phyloP scores from a whole-genome alignment of 2,888 invertebrate genomes.

The Eueremaeus valkanovi region DNA sequence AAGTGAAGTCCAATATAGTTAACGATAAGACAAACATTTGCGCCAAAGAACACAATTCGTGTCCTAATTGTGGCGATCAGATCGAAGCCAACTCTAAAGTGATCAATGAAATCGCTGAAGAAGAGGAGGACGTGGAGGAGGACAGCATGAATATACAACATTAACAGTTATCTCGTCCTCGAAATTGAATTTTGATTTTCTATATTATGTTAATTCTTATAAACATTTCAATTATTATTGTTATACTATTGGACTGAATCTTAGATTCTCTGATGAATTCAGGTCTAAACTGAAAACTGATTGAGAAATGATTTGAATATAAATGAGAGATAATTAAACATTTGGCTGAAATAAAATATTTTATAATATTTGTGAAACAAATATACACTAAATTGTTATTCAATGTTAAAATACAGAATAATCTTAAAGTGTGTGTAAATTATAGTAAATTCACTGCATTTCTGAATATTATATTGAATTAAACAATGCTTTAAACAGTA shows the following conservation, averaged over 20 bases:
- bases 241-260: background rate
- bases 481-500: background rate
- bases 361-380: background rate
- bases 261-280: too few species aligned
- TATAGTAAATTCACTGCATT: background rate
- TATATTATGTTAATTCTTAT: background rate
- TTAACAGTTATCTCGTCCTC: background rate
- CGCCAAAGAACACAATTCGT: background rate
- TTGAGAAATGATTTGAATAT: too few species aligned
- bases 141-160: background rate
- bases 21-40: background rate
- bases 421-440: too few species aligned
- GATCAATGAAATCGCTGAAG: constrained; percentile 4
- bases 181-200: background rate
- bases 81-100: background rate
- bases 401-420: background rate
- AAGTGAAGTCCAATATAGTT: background rate
- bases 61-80: constrained; percentile 31
- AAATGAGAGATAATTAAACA: background rate
- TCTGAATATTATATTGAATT: background rate
- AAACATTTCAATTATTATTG: background rate
- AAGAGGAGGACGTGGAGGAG: background rate
- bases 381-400: background rate
- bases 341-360: background rate
- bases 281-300: too few species aligned